Percentiles rank a stretch among this genome's conserved stretches.
Evolutionary conservation across 1,140 invertebrate species (phyloP).

Genomic region (Drosophila takahashii): DNA sequence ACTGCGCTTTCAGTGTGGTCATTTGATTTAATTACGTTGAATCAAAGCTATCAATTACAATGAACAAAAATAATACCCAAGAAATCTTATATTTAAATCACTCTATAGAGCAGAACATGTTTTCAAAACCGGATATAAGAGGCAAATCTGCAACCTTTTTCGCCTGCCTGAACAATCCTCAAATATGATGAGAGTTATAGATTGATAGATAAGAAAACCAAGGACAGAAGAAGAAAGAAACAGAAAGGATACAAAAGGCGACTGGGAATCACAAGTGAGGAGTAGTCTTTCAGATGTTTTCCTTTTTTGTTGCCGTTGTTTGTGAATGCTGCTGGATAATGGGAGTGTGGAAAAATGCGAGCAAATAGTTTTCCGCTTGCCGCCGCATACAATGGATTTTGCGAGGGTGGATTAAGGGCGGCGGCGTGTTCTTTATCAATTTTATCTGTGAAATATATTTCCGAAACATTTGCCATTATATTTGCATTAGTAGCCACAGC

Average conservation of each 20-base stretch:
- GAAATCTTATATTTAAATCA: neutral
- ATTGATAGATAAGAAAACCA: constrained; percentile 23
- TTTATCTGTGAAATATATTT: constrained; percentile 83
- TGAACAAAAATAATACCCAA: too few species aligned
- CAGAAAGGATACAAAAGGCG: constrained; percentile 19
- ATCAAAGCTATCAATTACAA: too few species aligned
- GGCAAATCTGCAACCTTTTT: neutral
- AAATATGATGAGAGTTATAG: constrained; percentile 28
- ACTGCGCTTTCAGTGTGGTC: too few species aligned
- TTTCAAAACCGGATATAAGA: neutral
- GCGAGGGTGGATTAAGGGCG: constrained; percentile 10
- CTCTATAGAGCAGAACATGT: neutral
- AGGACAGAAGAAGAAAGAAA: too few species aligned
- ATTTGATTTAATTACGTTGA: too few species aligned
- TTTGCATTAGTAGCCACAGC: constrained; percentile 79
- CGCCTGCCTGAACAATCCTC: constrained; percentile 9
- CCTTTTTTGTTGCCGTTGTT: constrained; percentile 17
- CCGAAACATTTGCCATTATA: constrained; percentile 83
- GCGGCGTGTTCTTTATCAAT: constrained; percentile 67
- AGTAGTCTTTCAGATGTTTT: constrained; percentile 17
- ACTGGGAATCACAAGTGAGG: constrained; percentile 23
- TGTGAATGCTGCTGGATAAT: constrained; percentile 19
- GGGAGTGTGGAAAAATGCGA: constrained; percentile 36
- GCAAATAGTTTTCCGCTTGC: constrained; percentile 74
- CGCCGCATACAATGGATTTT: constrained; percentile 42